Percentiles rank a stretch among this genome's conserved stretches.
Conservation (phyloP, 2,797 vertebrate species). For the Phoeniculus purpureus region DNA sequence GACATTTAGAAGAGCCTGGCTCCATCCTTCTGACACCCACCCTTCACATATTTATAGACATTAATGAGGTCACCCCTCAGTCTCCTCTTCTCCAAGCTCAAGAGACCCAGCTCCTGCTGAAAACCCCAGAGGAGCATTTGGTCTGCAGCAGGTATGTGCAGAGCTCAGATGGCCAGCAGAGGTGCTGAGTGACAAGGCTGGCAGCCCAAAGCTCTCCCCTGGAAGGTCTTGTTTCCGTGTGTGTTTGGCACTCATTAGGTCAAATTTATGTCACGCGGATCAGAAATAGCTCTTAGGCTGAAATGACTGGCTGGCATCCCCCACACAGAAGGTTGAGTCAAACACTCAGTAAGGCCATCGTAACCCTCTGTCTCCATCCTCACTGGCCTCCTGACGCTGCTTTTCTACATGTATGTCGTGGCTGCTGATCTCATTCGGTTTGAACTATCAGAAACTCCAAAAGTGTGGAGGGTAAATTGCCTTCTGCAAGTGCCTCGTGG, state of each 20-base stretch:
- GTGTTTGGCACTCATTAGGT: not conserved
- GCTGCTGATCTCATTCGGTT: not conserved
- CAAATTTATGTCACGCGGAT: not conserved
- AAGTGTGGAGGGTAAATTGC: not conserved
- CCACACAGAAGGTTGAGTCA: not conserved
- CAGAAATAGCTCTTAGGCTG: not conserved
- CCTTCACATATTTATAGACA: too few relatives aligned
- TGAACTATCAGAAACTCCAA: not conserved
- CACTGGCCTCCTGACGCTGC: not conserved
- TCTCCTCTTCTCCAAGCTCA: too few relatives aligned
- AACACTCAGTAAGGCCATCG: not conserved
- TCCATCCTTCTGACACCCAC: too few relatives aligned
- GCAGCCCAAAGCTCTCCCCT: not conserved
- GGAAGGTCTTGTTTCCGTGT: not conserved
- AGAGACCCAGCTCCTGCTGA: too few relatives aligned
- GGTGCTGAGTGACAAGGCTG: not conserved
- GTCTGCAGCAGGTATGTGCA: not conserved
- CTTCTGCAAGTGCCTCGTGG: not conserved
- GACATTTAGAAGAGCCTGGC: too few relatives aligned
- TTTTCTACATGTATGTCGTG: not conserved
- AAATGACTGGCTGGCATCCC: not conserved
- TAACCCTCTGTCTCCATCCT: not conserved
- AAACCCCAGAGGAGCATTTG: accelerated
- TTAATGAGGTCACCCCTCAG: too few relatives aligned
- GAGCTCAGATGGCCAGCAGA: not conserved